Percentiles rank a stretch among this genome's conserved stretches.
phyloP scores from a whole-genome alignment of 2,113 vertebrate species.

The Xenopus tropicalis region UCB_Xtro_10.0 CM004447.2:108002501-108003000 shows the following conservation, averaged over 20 bases:
- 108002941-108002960: too few species aligned
- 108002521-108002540: slow-evolving; percentile 32
- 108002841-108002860: too few species aligned
- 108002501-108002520: slow-evolving; percentile 65
- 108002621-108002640: background rate
- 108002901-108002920: too few species aligned
- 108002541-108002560: slow-evolving; percentile 65
- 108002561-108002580: slow-evolving; percentile 72
- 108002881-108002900: too few species aligned
- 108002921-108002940: too few species aligned
- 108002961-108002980: too few species aligned
- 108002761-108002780: background rate
- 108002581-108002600: slow-evolving; percentile 66
- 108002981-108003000: too few species aligned
- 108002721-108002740: background rate
- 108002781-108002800: background rate
- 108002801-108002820: background rate
- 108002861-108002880: too few species aligned
- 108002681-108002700: background rate
- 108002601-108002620: background rate
- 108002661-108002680: slow-evolving; percentile 9
- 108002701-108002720: background rate
- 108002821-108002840: background rate
- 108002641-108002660: background rate
- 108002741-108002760: background rate